These are phyloP conservation scores for Acronicta psi DNA, from an alignment of 2,888 invertebrate genomes.

Conservation along the genomic window DNA sequence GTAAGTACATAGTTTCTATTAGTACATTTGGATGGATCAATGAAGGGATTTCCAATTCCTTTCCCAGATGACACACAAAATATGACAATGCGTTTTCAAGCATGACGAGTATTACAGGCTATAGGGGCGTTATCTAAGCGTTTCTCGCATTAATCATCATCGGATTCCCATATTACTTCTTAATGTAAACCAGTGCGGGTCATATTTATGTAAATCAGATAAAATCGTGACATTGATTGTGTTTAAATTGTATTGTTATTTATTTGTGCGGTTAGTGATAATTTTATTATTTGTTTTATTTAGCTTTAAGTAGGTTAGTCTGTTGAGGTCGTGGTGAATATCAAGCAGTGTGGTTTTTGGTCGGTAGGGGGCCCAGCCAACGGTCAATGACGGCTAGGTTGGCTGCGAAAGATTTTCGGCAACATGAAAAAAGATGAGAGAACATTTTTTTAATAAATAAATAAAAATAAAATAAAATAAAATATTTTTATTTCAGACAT, in stretches of 20 bases:
- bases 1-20: no score
- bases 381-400: no score
- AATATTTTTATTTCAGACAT: no score
- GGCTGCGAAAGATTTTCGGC: no score
- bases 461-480: no score
- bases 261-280: slow-evolving; percentile 8
- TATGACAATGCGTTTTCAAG: slow-evolving; percentile 5
- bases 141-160: slow-evolving; percentile 15
- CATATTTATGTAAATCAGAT: slow-evolving; percentile 35
- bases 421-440: no score
- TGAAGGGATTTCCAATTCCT: neutral
- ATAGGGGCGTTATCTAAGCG: slow-evolving; percentile 39
- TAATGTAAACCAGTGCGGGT: slow-evolving; percentile 36
- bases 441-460: no score
- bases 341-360: no score
- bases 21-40: neutral
- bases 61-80: slow-evolving; percentile 16
- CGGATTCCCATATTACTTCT: slow-evolving; percentile 15
- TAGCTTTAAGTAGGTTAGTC: slow-evolving; percentile 4
- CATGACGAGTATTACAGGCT: neutral
- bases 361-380: no score
- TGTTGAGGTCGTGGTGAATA: no score
- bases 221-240: slow-evolving; percentile 29
- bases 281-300: slow-evolving; percentile 17
- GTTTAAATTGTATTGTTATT: slow-evolving; percentile 6